Conservation (phyloP, 2,888 invertebrate species). For the Boloria euphrosyne region DNA sequence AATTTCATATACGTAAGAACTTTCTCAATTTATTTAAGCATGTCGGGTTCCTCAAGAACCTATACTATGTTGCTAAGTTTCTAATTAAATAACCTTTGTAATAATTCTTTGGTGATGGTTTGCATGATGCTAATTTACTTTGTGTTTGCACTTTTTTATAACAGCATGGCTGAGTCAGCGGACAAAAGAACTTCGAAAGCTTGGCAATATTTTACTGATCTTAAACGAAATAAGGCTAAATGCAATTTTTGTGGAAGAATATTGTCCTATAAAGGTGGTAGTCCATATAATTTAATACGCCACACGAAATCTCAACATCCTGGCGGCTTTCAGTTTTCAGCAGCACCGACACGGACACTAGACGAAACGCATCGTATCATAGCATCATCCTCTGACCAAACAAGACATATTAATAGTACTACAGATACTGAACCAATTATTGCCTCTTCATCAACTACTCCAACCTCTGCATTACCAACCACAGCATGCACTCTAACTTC, state of each 20-base stretch:
- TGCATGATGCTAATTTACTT: slow-evolving; percentile 1
- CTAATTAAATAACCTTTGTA: not conserved
- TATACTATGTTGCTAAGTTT: not conserved
- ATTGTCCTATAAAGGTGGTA: not conserved
- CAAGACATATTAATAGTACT: not conserved
- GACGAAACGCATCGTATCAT: not conserved
- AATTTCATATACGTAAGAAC: not conserved
- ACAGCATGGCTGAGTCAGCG: slow-evolving; percentile 1
- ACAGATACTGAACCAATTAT: not conserved
- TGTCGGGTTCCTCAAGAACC: not conserved
- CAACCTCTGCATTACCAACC: not conserved
- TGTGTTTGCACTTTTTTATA: not conserved
- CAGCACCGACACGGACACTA: not conserved
- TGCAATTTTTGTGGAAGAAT: not conserved
- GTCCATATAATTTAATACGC: not conserved
- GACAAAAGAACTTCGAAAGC: not conserved
- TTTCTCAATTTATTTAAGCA: not conserved
- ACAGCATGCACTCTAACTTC: not conserved
- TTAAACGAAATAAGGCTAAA: slow-evolving; percentile 7
- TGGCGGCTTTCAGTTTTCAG: not conserved
- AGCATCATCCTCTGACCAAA: not conserved
- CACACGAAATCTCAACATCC: not conserved
- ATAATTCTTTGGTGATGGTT: not conserved
- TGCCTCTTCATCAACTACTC: not conserved
- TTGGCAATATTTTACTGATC: not conserved